Conservation (phyloP, 2,888 invertebrate species). For the Chironomus riparius region DNA sequence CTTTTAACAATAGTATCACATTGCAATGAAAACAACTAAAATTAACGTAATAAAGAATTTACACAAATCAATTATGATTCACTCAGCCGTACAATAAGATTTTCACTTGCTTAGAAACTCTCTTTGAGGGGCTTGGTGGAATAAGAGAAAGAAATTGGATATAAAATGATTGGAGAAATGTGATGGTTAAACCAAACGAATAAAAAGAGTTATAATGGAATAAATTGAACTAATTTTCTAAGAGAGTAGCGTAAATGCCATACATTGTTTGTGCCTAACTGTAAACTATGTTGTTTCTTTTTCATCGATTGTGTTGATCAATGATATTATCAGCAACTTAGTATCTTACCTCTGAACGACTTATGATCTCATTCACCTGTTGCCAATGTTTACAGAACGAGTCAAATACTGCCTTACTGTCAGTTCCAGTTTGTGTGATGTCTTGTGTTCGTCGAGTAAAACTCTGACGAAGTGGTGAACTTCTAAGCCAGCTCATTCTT, state of each 20-base stretch:
- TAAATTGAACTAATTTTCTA: slow-evolving; percentile 12
- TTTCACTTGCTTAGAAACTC: neutral
- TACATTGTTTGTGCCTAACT: slow-evolving; percentile 19
- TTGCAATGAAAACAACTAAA: neutral
- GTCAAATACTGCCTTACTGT: slow-evolving; percentile 84
- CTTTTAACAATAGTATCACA: neutral
- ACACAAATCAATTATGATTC: slow-evolving; percentile 20
- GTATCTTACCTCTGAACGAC: slow-evolving; percentile 49
- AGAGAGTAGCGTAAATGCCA: neutral
- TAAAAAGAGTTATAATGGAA: neutral
- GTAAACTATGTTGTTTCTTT: neutral
- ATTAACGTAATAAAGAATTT: neutral
- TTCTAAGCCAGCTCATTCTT: slow-evolving; percentile 62
- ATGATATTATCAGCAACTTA: no score
- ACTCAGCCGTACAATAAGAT: slow-evolving; percentile 9
- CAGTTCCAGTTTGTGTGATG: slow-evolving; percentile 61
- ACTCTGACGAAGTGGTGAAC: slow-evolving; percentile 49
- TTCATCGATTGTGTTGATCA: neutral
- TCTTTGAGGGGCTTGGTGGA: neutral
- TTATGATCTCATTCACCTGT: slow-evolving; percentile 77
- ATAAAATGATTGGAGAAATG: neutral
- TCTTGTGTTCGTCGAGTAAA: slow-evolving; percentile 52
- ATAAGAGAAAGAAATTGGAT: neutral
- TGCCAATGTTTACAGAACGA: slow-evolving; percentile 94
- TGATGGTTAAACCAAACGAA: neutral